phyloP scores from a whole-genome alignment of 2,797 vertebrate species.

The Parotocinclus haroldoi region DNA sequence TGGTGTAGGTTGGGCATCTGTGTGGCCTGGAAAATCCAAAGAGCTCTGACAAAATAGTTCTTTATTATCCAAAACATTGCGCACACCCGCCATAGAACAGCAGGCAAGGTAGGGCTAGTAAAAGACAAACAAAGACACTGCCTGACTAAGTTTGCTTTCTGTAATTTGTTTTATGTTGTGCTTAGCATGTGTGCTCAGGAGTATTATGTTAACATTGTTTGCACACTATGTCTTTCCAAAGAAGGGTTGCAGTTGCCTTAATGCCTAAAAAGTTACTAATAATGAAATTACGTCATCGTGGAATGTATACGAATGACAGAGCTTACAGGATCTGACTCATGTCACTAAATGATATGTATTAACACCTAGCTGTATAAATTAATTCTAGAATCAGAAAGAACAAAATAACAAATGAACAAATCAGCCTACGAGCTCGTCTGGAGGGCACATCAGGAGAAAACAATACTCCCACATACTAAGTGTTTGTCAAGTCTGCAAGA shows the following conservation, averaged over 20 bases:
- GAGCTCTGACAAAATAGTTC: neutral
- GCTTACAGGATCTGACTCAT: too few species aligned
- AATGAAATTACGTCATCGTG: neutral
- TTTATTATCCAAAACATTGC: too few species aligned
- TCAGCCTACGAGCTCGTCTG: conserved; percentile 29
- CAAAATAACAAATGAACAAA: conserved; percentile 7
- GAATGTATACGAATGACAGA: neutral
- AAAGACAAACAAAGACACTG: too few species aligned
- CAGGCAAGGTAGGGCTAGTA: too few species aligned
- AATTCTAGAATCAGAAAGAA: conserved; percentile 1
- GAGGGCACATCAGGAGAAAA: conserved; percentile 20
- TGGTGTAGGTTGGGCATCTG: conserved; percentile 12
- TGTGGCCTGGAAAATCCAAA: conserved; percentile 10
- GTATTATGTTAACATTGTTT: too few species aligned
- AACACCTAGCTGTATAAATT: neutral
- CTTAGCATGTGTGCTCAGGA: too few species aligned
- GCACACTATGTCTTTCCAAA: too few species aligned
- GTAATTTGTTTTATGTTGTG: too few species aligned
- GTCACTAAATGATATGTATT: conserved; percentile 4
- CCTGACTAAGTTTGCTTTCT: too few species aligned
- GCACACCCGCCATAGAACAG: too few species aligned
- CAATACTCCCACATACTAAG: conserved; percentile 25
- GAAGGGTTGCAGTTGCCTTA: too few species aligned
- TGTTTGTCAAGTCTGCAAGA: conserved; percentile 21
- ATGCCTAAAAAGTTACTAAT: too few species aligned